These are phyloP conservation scores for Latrodectus hesperus DNA, from an alignment of 2,888 invertebrate species.

Conservation along the genomic window DNA sequence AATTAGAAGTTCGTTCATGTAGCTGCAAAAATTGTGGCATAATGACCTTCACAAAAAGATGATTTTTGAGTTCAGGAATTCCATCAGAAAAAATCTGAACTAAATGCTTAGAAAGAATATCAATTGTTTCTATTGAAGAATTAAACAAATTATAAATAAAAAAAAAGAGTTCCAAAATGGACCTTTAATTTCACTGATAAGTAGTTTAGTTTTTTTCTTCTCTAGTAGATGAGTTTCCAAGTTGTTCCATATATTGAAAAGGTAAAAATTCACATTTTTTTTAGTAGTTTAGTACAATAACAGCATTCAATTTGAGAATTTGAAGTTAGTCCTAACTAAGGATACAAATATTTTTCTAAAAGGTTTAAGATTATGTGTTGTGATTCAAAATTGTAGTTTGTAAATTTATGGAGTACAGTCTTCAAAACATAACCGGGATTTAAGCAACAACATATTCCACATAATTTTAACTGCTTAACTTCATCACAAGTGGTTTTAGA, in stretches of 20 bases:
- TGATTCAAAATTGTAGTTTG: conserved; percentile 21
- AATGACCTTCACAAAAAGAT: conserved; percentile 53
- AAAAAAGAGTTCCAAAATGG: conserved; percentile 35
- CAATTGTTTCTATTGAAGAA: conserved; percentile 26
- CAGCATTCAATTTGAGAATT: conserved; percentile 20
- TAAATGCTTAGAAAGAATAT: conserved; percentile 47
- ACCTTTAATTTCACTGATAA: not conserved
- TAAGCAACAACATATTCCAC: conserved; percentile 61
- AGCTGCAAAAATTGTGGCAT: conserved; percentile 51
- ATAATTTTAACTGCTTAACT: conserved; percentile 47
- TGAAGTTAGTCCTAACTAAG: conserved; percentile 34
- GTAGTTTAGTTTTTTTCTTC: not conserved
- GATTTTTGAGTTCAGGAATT: conserved; percentile 40
- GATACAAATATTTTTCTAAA: conserved; percentile 36
- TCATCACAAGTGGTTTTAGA: conserved; percentile 23
- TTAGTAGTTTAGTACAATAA: conserved; percentile 33
- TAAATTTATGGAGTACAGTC: conserved; percentile 27
- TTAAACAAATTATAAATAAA: conserved; percentile 44
- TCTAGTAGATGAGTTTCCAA: not conserved
- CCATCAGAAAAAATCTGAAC: conserved; percentile 44
- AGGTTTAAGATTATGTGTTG: conserved; percentile 40
- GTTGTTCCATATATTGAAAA: conserved; percentile 19
- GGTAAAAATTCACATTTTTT: conserved; percentile 20
- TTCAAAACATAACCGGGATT: conserved; percentile 48
- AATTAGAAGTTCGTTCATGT: not conserved